A percentile compares a stretch with the other conserved stretches of the same genome.
Evolutionary conservation across 2,888 invertebrate genomes (phyloP).

Genomic region (Nomada goodeniana): DNA sequence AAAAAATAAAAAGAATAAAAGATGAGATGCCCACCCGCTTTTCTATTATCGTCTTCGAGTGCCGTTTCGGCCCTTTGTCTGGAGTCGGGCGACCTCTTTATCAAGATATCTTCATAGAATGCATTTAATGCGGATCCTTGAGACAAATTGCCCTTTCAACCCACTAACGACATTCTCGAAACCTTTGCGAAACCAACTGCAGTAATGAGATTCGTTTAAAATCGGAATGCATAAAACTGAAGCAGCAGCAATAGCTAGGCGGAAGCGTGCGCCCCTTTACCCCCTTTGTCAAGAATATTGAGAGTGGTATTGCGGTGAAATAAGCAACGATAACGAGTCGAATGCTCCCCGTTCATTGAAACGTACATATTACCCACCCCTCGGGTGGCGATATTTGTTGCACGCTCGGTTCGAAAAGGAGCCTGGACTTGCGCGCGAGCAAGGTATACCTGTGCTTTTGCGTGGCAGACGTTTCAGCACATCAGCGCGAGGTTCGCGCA

Average conservation of each 20-base stretch:
- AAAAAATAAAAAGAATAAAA: neutral
- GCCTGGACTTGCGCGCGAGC: slow-evolving; percentile 60
- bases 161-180: neutral
- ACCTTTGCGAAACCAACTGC: neutral
- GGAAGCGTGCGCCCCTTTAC: neutral
- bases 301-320: neutral
- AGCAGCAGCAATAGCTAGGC: too few species aligned
- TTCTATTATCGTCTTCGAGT: slow-evolving; percentile 4
- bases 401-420: slow-evolving; percentile 22
- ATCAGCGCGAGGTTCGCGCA: slow-evolving; percentile 54
- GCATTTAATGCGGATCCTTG: neutral
- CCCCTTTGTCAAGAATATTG: neutral
- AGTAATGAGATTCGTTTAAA: neutral
- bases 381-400: neutral
- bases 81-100: neutral
- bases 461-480: slow-evolving; percentile 67
- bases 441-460: slow-evolving; percentile 73
- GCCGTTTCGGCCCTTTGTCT: neutral
- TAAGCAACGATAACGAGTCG: slow-evolving; percentile 24
- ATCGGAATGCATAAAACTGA: neutral
- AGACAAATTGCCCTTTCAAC: neutral
- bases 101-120: neutral
- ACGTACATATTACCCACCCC: slow-evolving; percentile 3
- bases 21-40: too few species aligned
- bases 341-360: slow-evolving; percentile 38